Conservation (phyloP, 2,888 invertebrate species). For the Criorhina ranunculi region DNA sequence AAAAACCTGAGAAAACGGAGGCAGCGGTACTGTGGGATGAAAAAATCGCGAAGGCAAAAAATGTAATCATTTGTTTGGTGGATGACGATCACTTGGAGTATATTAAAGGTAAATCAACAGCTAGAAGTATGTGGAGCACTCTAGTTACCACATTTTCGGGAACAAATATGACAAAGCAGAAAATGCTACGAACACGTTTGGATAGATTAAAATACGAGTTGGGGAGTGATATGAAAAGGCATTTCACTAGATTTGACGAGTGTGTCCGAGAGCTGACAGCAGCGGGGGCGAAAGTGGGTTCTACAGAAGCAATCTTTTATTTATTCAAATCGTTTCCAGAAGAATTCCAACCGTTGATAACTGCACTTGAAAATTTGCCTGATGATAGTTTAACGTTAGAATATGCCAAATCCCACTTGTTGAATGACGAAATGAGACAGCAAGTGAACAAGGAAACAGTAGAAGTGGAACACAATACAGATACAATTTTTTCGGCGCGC, state of each 20-base stretch:
- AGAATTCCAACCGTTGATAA: conserved; percentile 57
- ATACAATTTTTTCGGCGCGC: too few relatives aligned
- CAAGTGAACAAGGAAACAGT: conserved; percentile 16
- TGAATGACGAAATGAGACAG: conserved; percentile 52
- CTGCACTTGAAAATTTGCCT: conserved; percentile 56
- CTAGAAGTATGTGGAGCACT: conserved; percentile 58
- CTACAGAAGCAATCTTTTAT: conserved; percentile 45
- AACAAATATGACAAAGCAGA: conserved; percentile 69
- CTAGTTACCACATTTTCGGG: conserved; percentile 46
- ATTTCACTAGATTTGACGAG: conserved; percentile 55
- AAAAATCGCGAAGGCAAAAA: conserved; percentile 43
- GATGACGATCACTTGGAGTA: conserved; percentile 64
- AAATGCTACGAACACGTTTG: conserved; percentile 48
- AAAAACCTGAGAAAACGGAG: conserved; percentile 31
- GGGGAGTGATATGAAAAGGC: conserved; percentile 56
- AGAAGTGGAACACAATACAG: too few relatives aligned
- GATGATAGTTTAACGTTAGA: conserved; percentile 48
- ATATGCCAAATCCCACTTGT: conserved; percentile 48
- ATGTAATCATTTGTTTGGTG: conserved; percentile 47
- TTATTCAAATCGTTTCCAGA: conserved; percentile 46
- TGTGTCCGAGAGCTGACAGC: conserved; percentile 39
- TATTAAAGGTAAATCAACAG: conserved; percentile 61
- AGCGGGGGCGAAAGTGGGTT: conserved; percentile 46
- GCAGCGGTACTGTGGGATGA: not conserved
- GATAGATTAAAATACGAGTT: conserved; percentile 36